Evolutionary conservation across 2,888 invertebrate genomes (phyloP), one percentile per base, ranked within the genome.

Genomic region (Ferdinandea cuprea): DNA sequence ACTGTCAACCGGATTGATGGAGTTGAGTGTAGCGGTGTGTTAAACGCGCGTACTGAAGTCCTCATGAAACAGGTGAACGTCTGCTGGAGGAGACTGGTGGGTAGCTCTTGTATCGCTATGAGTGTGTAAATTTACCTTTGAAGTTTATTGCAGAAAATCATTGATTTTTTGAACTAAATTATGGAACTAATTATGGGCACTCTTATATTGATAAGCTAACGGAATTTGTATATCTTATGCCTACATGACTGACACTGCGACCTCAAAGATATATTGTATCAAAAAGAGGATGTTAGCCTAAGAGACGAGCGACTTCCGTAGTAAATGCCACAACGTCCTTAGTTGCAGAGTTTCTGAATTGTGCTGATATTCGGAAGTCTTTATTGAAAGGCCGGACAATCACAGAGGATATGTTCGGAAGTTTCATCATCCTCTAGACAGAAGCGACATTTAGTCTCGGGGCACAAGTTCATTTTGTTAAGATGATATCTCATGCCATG

Each of bases 1-100:
- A 44, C 35, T 44, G 61, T 44, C 61, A 63, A 71, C 21, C 21
- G 42, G 59, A 50, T 50, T 71, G 59, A 71, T 50, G 15, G 50
- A 59, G 32, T 32, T 32, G 59, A 42, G 15, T 40, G 28, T 32
- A 40, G 15, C 32, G 21, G 42, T 48, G 13, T 37, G 32, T 7
- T 44, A 46, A 32, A 40, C 11, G 19, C 15, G 42, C 46, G 7
- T 37, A 19, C 19, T 21, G 7, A 19, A 54, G 1, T n/a, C 4
- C 13, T n/a, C 11, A 58, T 15, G 15, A 25, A 17, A 19, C n/a
- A 61, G 42, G 9, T 11, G 8, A 21, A 13, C 7, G 35, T 63
- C 30, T 30, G 40, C 4, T 59, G 19, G 11, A 13, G 17, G 9
- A 13, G 25, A 19, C 25, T 21, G 21, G 37, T 35, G 40, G 25